These are phyloP conservation scores for Himalopsyche japonica DNA, from an alignment of 2,888 invertebrate species.

Conservation along the genomic window DNA sequence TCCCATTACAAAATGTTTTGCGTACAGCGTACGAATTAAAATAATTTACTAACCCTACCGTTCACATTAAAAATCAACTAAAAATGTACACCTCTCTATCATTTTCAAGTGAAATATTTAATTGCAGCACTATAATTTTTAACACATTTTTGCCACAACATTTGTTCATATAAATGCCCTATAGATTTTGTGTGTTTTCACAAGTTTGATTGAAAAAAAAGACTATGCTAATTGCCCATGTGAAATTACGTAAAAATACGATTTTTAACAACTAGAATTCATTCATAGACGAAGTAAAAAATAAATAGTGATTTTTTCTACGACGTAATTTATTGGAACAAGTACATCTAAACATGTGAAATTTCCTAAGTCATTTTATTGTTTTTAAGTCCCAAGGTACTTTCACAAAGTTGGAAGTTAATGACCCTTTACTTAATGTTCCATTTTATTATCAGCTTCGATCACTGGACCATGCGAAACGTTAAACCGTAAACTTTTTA, in stretches of 20 bases:
- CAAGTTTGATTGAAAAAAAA: too few relatives aligned
- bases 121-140: too few relatives aligned
- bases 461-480: neutral
- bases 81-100: neutral
- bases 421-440: neutral
- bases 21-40: neutral
- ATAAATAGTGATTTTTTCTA: neutral
- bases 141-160: too few relatives aligned
- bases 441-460: neutral
- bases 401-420: neutral
- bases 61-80: neutral
- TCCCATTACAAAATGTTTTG: constrained; percentile 33
- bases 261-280: too few relatives aligned
- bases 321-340: neutral
- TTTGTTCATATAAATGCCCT: too few relatives aligned
- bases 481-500: neutral
- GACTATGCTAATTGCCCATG: too few relatives aligned
- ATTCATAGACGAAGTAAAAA: too few relatives aligned
- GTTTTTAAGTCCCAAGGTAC: neutral
- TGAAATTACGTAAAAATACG: too few relatives aligned
- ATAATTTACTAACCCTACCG: neutral
- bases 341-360: neutral
- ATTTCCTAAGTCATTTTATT: neutral
- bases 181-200: too few relatives aligned
- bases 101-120: neutral